Conservation (phyloP, 2,888 invertebrate genomes). For the Papilio gigon region DNA sequence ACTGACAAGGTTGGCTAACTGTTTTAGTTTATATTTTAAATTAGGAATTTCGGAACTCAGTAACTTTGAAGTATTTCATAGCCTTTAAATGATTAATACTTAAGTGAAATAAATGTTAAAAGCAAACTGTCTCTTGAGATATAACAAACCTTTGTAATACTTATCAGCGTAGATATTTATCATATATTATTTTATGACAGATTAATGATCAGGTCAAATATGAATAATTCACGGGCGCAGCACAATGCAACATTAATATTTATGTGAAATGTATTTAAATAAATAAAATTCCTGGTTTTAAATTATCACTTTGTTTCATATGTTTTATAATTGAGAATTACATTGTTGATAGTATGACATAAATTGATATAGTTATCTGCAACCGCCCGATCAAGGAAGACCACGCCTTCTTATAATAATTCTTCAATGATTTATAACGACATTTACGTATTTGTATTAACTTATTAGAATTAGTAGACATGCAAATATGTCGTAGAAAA, state of each 20-base stretch:
- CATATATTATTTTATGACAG: slow-evolving; percentile 35
- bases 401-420: slow-evolving; percentile 11
- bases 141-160: slow-evolving; percentile 16
- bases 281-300: slow-evolving; percentile 27
- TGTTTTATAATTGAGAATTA: slow-evolving; percentile 14
- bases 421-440: neutral
- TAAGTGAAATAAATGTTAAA: neutral
- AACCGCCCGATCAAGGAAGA: neutral
- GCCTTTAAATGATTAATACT: neutral
- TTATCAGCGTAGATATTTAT: slow-evolving; percentile 20
- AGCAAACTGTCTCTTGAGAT: slow-evolving; percentile 14
- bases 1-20: too few relatives aligned
- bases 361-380: slow-evolving; percentile 5
- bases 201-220: slow-evolving; percentile 34
- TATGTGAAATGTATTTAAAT: slow-evolving; percentile 30
- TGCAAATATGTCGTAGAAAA: neutral
- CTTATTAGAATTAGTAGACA: neutral
- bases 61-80: too few relatives aligned
- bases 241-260: slow-evolving; percentile 34
- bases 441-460: neutral
- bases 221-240: slow-evolving; percentile 34
- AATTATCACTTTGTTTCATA: slow-evolving; percentile 22
- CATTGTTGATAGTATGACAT: slow-evolving; percentile 13
- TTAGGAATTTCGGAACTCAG: too few relatives aligned
- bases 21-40: too few relatives aligned